Percentiles rank a stretch among this genome's conserved stretches.
These are phyloP conservation scores for Crenichthys baileyi DNA, from an alignment of 2,797 vertebrate species.

Conservation along the genomic window DNA sequence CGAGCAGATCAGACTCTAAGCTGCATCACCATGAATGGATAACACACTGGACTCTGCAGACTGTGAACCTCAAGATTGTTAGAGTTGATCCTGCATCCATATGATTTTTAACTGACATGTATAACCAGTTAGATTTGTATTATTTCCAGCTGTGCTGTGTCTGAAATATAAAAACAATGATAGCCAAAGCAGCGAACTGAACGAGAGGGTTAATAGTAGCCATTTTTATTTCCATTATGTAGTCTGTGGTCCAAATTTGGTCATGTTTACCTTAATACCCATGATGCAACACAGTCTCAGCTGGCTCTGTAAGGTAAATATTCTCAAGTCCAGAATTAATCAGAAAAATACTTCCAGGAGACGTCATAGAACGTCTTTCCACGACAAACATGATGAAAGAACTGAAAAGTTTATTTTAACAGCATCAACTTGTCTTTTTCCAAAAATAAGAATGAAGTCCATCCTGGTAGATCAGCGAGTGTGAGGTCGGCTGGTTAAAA, in stretches of 20 bases:
- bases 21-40: no score
- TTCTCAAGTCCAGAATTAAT: not conserved
- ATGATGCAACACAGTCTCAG: not conserved
- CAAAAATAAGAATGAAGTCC: slow-evolving; percentile 7
- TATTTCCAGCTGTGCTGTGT: no score
- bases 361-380: slow-evolving; percentile 1
- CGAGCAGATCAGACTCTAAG: not conserved
- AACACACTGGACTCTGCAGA: no score
- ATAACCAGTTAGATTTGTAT: no score
- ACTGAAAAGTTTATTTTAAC: not conserved
- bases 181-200: no score
- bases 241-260: not conserved
- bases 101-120: no score
- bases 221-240: not conserved
- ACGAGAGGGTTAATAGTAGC: not conserved
- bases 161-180: no score
- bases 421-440: not conserved
- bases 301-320: not conserved
- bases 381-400: not conserved
- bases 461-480: slow-evolving; percentile 13
- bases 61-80: no score
- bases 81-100: no score
- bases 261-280: slow-evolving; percentile 7
- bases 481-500: slow-evolving; percentile 26
- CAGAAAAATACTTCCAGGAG: not conserved